Evolutionary conservation across 2,113 vertebrate species (phyloP).

Genomic region (Anhinga rufa): DNA sequence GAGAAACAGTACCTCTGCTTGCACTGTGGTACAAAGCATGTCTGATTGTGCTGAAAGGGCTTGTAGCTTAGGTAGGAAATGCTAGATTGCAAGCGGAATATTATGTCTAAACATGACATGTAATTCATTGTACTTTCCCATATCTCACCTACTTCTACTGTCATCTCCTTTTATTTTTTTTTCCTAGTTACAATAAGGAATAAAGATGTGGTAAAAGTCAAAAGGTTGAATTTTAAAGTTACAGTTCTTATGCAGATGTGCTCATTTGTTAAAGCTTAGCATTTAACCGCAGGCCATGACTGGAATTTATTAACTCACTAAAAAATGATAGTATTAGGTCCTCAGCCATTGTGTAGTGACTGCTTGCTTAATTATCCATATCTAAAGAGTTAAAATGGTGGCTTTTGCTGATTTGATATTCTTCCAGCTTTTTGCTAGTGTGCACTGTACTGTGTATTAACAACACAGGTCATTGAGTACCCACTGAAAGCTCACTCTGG

Average conservation of each 20-base stretch:
- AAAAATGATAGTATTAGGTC: constrained; percentile 56
- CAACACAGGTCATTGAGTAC: constrained; percentile 65
- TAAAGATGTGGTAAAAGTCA: constrained; percentile 35
- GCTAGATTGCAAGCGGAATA: not conserved
- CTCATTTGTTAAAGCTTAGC: constrained; percentile 60
- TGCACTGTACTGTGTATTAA: constrained; percentile 28
- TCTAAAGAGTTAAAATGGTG: constrained; percentile 63
- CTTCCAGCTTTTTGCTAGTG: constrained; percentile 43
- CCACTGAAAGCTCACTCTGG: constrained; percentile 49
- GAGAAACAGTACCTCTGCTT: not conserved
- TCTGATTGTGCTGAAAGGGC: constrained; percentile 6
- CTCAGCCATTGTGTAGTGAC: constrained; percentile 57
- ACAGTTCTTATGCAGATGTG: constrained; percentile 19
- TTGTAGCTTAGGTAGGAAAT: not conserved
- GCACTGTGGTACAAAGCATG: not conserved
- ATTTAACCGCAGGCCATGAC: constrained; percentile 51
- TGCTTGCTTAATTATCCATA: constrained; percentile 72
- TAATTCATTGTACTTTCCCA: not conserved
- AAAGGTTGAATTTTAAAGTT: constrained; percentile 38
- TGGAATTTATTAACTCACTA: constrained; percentile 71
- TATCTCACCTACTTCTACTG: not conserved
- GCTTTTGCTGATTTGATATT: constrained; percentile 65
- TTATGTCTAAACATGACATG: constrained; percentile 40
- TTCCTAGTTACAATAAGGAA: not conserved
- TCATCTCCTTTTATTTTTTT: not conserved